A percentile compares a stretch with the other conserved stretches of the same genome.
phyloP scores from a whole-genome alignment of 1,140 invertebrate species.

The Bombus pascuorum region DNA sequence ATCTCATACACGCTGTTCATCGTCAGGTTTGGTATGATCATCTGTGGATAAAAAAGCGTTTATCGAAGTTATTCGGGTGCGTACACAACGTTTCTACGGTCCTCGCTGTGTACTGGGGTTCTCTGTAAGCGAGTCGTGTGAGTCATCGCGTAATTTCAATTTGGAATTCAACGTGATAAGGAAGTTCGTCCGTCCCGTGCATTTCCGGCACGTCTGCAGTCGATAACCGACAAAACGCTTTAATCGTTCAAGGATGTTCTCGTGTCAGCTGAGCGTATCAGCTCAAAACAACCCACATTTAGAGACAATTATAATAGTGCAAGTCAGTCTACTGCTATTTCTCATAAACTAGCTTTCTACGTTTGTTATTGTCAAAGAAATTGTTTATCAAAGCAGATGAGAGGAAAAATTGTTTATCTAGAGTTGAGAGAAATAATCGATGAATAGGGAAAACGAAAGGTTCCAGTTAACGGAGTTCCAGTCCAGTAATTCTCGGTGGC shows the following conservation, averaged over 20 bases:
- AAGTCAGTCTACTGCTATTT: too few species aligned
- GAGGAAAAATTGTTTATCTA: not conserved
- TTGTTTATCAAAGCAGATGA: not conserved
- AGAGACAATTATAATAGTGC: too few species aligned
- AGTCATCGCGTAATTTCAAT: not conserved
- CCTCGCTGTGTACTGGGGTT: not conserved
- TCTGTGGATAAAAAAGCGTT: conserved; percentile 81
- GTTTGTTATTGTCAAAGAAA: too few species aligned
- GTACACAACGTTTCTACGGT: not conserved
- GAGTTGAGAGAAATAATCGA: not conserved
- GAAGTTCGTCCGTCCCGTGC: not conserved
- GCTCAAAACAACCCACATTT: not conserved
- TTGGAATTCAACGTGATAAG: not conserved
- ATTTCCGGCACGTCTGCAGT: not conserved
- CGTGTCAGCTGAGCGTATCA: not conserved
- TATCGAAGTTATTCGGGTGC: not conserved
- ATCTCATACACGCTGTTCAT: conserved; percentile 90
- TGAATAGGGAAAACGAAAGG: not conserved
- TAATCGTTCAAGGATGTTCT: conserved; percentile 9
- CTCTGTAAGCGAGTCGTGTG: not conserved
- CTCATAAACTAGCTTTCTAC: too few species aligned
- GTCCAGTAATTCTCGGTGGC: not conserved
- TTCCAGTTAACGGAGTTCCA: not conserved
- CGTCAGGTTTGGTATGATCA: conserved; percentile 88
- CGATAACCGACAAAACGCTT: not conserved